Base-by-base conservation (phyloP, 1,140 invertebrate genomes). In the Scylla paramamosain region DNA sequence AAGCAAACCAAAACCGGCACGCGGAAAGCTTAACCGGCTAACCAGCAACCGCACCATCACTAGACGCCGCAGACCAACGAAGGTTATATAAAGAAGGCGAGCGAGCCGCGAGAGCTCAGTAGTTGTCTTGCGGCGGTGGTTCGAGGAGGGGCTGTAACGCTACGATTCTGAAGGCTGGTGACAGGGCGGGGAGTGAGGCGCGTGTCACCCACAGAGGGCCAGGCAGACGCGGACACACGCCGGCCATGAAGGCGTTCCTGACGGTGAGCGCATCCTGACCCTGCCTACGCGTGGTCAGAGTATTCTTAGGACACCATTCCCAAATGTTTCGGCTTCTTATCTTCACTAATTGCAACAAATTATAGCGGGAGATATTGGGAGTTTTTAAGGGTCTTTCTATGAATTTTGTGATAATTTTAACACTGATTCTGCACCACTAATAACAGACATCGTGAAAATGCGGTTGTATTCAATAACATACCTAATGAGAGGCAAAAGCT, bases 41-140 rank as follows among this genome's bases (percentile, higher is more conserved):
- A 77, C 67, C 67, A 8, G 67, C 67, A n/a, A 59, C 10, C 10
- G 52, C 0, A 59, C 67, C 20, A 77, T n/a, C n/a, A 1, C 67
- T 20, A n/a, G 20, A 20, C 20, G n/a, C 67, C 8, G 67, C 67
- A 59, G 25, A 45, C 32, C 29, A 82, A 20, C 93, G n/a, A 59
- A 94, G 93, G 93, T 94, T 89, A 94, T 94, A 94, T 89, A 90
- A 94, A 88, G 93, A n/a, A 86, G n/a, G 52, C 0, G 31, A 12
- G 14, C 6, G 25, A 12, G 10, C 45, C 16, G 46, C n/a, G n/a
- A 83, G 89, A 46, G 86, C 93, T 90, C 84, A 94, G 93, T 94
- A 86, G 93, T 93, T 89, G 86, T 93, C 48, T 94, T 52, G 59
- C 93, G 93, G 31, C 93, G 93, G 87, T 94, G 89, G 93, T 94